Conservation (phyloP, 1,140 invertebrate genomes). For the Elysia chlorotica region DNA sequence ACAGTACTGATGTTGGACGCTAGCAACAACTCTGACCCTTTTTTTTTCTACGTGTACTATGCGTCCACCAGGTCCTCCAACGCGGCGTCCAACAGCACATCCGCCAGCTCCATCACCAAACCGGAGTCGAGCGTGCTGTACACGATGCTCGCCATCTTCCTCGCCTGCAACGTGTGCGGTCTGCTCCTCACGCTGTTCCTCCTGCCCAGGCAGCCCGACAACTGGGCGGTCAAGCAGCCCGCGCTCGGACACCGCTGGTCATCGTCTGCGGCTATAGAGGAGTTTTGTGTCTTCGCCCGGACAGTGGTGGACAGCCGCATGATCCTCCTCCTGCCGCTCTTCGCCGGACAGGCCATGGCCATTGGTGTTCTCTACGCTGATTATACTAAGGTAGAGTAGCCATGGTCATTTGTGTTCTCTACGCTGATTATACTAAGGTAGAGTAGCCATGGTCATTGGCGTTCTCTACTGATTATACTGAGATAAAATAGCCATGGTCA, state of each 20-base stretch:
- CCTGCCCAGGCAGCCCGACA: slow-evolving; percentile 31
- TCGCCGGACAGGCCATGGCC: slow-evolving; percentile 27
- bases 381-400: slow-evolving; percentile 25
- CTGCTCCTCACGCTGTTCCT: slow-evolving; percentile 33
- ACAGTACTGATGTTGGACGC: too few species aligned
- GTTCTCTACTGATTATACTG: too few species aligned
- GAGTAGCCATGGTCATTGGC: too few species aligned
- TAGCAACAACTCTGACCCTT: too few species aligned
- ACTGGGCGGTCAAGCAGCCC: neutral
- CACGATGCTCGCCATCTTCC: slow-evolving; percentile 40
- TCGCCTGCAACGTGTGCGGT: slow-evolving; percentile 38
- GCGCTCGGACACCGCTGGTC: too few species aligned
- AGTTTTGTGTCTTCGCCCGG: slow-evolving; percentile 8
- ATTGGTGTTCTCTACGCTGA: slow-evolving; percentile 22
- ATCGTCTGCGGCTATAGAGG: too few species aligned
- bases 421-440: too few species aligned
- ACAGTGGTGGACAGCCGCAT: slow-evolving; percentile 23
- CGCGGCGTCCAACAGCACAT: neutral
- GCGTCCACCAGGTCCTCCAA: too few species aligned
- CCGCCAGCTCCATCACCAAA: slow-evolving; percentile 21
- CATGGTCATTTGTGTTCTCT: too few species aligned
- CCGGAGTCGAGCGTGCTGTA: slow-evolving; percentile 37
- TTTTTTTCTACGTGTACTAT: too few species aligned
- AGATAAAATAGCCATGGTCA: too few species aligned
- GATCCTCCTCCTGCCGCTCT: slow-evolving; percentile 24